A percentile compares a stretch with the other conserved stretches of the same genome.
Evolutionary conservation across 2,888 invertebrate species (phyloP).

Genomic region (Plagodis dolabraria): DNA sequence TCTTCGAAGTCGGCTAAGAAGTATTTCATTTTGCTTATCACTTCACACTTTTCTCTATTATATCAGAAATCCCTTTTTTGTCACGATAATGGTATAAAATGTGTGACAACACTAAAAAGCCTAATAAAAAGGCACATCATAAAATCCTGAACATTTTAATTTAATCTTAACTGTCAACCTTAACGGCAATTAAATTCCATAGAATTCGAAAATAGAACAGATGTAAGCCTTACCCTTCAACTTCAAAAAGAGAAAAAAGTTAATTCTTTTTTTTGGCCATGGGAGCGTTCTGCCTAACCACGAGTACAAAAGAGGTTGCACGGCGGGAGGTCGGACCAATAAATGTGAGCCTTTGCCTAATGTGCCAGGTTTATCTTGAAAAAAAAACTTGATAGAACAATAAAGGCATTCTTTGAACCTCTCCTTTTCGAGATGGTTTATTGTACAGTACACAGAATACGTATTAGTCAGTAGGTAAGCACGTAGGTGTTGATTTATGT

Average conservation of each 20-base stretch:
- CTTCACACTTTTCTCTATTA: neutral
- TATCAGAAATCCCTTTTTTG: neutral
- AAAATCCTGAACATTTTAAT: conserved; percentile 32
- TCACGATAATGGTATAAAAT: neutral
- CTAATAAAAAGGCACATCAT: conserved; percentile 15
- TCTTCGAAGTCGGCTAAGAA: too few relatives aligned
- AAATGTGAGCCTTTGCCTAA: conserved; percentile 40
- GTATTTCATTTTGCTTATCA: neutral
- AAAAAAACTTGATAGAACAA: conserved; percentile 54
- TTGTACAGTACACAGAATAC: conserved; percentile 24
- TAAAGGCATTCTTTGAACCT: conserved; percentile 47
- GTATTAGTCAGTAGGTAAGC: conserved; percentile 1
- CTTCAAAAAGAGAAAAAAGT: conserved; percentile 11
- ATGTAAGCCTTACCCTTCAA: conserved; percentile 22
- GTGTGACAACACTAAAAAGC: neutral
- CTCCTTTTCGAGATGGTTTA: conserved; percentile 23
- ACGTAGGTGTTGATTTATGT: conserved; percentile 47
- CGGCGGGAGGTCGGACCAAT: conserved; percentile 44
- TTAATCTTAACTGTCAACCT: conserved; percentile 33
- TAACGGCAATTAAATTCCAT: conserved; percentile 34
- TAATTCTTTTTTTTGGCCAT: conserved; percentile 14
- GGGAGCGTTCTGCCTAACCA: conserved; percentile 19
- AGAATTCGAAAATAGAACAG: conserved; percentile 36
- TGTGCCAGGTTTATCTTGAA: conserved; percentile 53
- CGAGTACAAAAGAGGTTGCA: conserved; percentile 38